A percentile compares a stretch with the other conserved stretches of the same genome.
Evolutionary conservation across 35 echinoderm and acorn worm species (phyloP).

Genomic region (Lytechinus variegatus): DNA sequence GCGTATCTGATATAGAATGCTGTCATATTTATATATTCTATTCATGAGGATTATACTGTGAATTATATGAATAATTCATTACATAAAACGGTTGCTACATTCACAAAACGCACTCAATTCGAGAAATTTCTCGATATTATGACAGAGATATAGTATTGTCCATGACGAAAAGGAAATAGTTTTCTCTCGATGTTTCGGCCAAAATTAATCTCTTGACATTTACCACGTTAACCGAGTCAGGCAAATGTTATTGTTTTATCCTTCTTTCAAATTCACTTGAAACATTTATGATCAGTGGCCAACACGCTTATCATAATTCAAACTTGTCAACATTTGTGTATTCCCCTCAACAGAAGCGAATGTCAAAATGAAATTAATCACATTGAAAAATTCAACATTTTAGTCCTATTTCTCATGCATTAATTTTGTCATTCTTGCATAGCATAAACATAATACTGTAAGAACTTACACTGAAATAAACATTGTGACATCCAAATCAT

Average conservation of each 20-base stretch:
- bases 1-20: conserved; percentile 6
- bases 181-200: not conserved
- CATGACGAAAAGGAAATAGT: not conserved
- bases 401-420: too few species aligned
- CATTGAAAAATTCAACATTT: too few species aligned
- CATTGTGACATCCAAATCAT: not conserved
- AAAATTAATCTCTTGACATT: not conserved
- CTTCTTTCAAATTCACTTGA: not conserved
- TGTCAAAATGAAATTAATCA: too few species aligned
- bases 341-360: too few species aligned
- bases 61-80: not conserved
- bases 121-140: not conserved
- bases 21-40: conserved; percentile 21
- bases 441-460: not conserved
- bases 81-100: conserved; percentile 1
- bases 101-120: conserved; percentile 1
- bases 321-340: too few species aligned
- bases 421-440: not conserved
- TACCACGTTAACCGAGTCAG: not conserved
- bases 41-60: not conserved
- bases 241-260: not conserved
- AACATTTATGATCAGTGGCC: not conserved
- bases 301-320: not conserved
- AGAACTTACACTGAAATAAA: not conserved
- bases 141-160: not conserved